A percentile compares a stretch with the other conserved stretches of the same genome.
These are phyloP conservation scores for Stenodema calcarata DNA, from an alignment of 2,888 invertebrate species.

Conservation along the genomic window DNA sequence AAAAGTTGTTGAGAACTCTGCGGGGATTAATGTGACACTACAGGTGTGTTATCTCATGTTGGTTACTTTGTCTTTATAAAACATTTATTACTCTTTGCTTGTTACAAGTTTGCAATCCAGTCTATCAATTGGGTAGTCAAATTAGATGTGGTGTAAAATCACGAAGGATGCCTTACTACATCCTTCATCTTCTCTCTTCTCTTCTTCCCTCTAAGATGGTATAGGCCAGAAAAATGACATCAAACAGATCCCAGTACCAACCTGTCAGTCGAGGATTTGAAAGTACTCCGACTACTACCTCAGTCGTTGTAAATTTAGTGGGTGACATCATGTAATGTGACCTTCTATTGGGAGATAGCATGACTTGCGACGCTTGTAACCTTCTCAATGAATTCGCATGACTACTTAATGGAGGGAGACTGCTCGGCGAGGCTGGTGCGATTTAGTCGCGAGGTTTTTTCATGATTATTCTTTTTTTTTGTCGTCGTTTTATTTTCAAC, in stretches of 20 bases:
- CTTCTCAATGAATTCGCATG: neutral
- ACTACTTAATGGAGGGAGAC: neutral
- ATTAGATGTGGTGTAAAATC: too few species aligned
- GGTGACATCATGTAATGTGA: neutral
- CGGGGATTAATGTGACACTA: too few species aligned
- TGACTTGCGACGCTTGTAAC: neutral
- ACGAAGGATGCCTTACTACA: too few species aligned
- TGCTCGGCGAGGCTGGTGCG: neutral
- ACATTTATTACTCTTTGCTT: too few species aligned
- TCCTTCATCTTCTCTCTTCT: too few species aligned
- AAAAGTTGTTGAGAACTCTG: too few species aligned
- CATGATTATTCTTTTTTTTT: neutral
- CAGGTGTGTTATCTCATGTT: too few species aligned
- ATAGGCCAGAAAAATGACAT: too few species aligned
- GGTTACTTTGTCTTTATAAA: too few species aligned
- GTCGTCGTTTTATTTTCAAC: neutral
- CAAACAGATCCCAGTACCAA: neutral
- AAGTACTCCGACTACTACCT: neutral
- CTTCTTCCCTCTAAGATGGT: too few species aligned
- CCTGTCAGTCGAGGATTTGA: neutral
- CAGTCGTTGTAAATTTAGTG: neutral
- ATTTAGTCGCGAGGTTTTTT: neutral
- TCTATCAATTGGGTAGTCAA: too few species aligned
- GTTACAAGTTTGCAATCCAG: too few species aligned
- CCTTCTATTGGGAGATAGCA: neutral